Evolutionary conservation across 2,113 vertebrate species (phyloP), one percentile per base, ranked within the genome.

Genomic region (Coptodon rendalli): DNA sequence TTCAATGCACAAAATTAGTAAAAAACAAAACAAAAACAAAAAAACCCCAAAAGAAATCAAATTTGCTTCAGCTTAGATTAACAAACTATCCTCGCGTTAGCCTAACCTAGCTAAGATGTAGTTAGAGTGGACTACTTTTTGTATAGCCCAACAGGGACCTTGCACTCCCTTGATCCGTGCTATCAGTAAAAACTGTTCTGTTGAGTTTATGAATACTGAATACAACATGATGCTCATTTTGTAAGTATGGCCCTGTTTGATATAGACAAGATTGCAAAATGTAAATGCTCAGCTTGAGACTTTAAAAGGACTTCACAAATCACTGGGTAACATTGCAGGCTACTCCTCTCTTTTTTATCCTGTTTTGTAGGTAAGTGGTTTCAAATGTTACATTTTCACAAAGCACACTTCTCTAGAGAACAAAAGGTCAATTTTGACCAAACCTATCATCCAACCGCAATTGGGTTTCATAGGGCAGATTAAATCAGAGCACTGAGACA

Each of bases 141-240:
- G 16, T 50, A 78, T 31, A 19, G 16, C 16, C 71, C 6, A 31
- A 29, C 2, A 78, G 43, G 38, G 3, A 24, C 40, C 40, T 19
- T 31, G 24, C 3, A 4, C 9, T 50, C 27, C 24, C 27, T 50
- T n/a, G 17, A 78, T n/a, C 16, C 0, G 1, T 8, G 9, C 16
- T 1, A 1, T 19, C 16, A 76, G 40, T 76, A 3, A 76, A 48
- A 27, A 48, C 2, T 73, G 22, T 73, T 48, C 16, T 31, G 43
- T 76, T 76, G 71, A 48, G 6, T 76, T 76, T 19, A 50, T 76
- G 24, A 48, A 19, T 48, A 19, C 40, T 48, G 40, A 76, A 48
- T 3, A 31, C 71, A 76, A 31, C 45, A 50, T 8, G 43, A 78
- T 50, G 27, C 43, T 78, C 27, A 31, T 78, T 50, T 50, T 50